phyloP scores from a whole-genome alignment of 2,797 vertebrate genomes.

The Eremophila alpestris region DNA sequence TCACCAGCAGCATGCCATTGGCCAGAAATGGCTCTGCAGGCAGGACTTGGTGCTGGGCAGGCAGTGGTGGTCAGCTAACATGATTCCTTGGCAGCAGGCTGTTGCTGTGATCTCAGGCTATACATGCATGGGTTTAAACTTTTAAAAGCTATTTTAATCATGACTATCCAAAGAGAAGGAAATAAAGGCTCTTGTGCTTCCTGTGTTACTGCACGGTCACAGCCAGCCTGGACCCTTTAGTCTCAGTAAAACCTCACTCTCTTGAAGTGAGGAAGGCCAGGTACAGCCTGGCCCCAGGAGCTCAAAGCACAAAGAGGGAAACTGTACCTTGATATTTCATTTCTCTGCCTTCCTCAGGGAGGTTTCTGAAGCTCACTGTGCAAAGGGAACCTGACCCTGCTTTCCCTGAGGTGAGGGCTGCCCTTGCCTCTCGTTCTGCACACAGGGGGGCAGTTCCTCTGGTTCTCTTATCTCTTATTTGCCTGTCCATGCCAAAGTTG shows the following conservation, averaged over 20 bases:
- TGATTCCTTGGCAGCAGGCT: not conserved
- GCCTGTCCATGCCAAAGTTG: not conserved
- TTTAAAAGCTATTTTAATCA: not conserved
- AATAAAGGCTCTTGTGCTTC: not conserved
- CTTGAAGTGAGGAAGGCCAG: not conserved
- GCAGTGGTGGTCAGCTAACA: not conserved
- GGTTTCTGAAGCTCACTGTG: not conserved
- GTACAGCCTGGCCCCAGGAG: not conserved
- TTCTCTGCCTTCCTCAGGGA: not conserved
- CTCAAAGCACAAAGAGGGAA: not conserved
- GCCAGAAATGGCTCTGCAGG: not conserved
- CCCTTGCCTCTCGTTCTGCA: not conserved
- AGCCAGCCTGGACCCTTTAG: not conserved
- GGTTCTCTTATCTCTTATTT: conserved; percentile 6
- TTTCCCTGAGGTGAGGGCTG: not conserved
- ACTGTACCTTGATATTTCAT: not conserved
- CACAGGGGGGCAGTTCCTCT: not conserved
- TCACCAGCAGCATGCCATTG: accelerated
- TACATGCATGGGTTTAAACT: not conserved
- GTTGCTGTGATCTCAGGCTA: not conserved
- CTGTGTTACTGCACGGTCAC: accelerated
- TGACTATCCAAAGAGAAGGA: not conserved
- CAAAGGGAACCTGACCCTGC: not conserved
- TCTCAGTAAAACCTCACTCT: not conserved
- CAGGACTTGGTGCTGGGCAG: not conserved